Percentiles rank a stretch among this genome's conserved stretches.
These are phyloP conservation scores for Zoanthus gigantus DNA, from an alignment of 92 coral and sea anemone genomes.

Conservation along the genomic window DNA sequence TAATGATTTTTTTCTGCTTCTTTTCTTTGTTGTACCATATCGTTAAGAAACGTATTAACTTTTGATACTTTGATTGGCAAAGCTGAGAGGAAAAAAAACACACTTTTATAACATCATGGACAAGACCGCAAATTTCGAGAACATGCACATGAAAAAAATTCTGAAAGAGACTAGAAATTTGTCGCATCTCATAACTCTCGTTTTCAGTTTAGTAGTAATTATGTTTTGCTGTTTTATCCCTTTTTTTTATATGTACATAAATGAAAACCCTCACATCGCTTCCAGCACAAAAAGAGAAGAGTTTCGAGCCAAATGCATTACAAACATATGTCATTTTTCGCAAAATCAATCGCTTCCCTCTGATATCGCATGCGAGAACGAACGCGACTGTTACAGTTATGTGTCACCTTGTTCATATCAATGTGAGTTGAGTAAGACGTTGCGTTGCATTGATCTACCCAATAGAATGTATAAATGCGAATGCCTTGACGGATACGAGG, in stretches of 20 bases:
- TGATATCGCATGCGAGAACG: background rate
- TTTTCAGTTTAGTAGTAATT: background rate
- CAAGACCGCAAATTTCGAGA: background rate
- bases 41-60: too few species aligned
- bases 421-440: background rate
- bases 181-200: background rate
- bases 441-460: background rate
- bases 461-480: conserved; percentile 6
- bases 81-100: too few species aligned
- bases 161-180: background rate
- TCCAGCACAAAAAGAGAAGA: background rate
- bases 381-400: background rate
- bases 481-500: conserved; percentile 3
- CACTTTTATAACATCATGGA: background rate
- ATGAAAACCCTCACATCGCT: background rate
- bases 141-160: background rate
- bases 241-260: too few species aligned
- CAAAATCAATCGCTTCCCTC: background rate
- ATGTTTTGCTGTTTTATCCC: too few species aligned
- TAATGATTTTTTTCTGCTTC: too few species aligned
- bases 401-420: background rate
- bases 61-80: too few species aligned
- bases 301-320: background rate
- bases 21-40: too few species aligned
- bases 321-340: background rate